These are phyloP conservation scores for Lepus americanus DNA, from an alignment of 2,113 vertebrate genomes.

Conservation along the genomic window DNA sequence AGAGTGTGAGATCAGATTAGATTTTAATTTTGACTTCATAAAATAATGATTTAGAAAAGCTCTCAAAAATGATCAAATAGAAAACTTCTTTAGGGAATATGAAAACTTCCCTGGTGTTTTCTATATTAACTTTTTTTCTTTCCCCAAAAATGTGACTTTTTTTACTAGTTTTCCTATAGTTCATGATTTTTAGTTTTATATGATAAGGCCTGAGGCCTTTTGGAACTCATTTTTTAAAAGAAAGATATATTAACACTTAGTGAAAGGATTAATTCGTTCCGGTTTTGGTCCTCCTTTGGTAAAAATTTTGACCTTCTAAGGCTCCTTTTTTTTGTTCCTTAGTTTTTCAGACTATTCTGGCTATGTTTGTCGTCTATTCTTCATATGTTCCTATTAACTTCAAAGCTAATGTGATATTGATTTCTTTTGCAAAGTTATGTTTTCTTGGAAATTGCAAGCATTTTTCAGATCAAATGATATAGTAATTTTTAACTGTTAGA, in stretches of 20 bases:
- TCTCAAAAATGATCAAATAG: slow-evolving; percentile 15
- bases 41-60: neutral
- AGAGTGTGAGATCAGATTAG: neutral
- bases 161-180: neutral
- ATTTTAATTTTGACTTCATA: slow-evolving; percentile 49
- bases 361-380: slow-evolving; percentile 60
- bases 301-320: slow-evolving; percentile 37
- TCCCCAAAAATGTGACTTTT: neutral
- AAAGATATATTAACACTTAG: slow-evolving; percentile 41
- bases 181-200: neutral
- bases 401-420: slow-evolving; percentile 75
- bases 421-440: slow-evolving; percentile 70
- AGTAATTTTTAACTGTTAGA: slow-evolving; percentile 56
- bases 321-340: slow-evolving; percentile 59
- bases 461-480: slow-evolving; percentile 72
- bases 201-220: slow-evolving; percentile 33
- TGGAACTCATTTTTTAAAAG: slow-evolving; percentile 57
- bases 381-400: slow-evolving; percentile 62
- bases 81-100: neutral
- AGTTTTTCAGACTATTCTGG: slow-evolving; percentile 13
- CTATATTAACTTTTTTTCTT: neutral
- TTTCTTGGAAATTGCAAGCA: slow-evolving; percentile 63
- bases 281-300: slow-evolving; percentile 48
- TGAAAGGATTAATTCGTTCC: slow-evolving; percentile 56
- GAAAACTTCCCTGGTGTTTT: neutral